Conservation (phyloP, 2,797 vertebrate genomes). For the Myotis vivesi region DNA sequence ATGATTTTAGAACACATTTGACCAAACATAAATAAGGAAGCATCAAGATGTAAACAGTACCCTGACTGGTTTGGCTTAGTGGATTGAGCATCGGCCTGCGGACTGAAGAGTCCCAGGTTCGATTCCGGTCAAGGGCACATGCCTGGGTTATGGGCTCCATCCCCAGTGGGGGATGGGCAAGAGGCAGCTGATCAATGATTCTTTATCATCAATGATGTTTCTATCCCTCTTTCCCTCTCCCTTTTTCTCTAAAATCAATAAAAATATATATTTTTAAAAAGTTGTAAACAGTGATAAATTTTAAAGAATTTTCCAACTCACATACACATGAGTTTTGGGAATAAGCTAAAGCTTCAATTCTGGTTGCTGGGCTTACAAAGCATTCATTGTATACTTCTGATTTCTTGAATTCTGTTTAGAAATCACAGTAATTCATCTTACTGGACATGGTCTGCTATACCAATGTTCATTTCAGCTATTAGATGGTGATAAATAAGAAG, state of each 20-base stretch:
- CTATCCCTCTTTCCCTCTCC: not conserved
- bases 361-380: slow-evolving; percentile 27
- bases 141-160: not conserved
- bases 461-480: slow-evolving; percentile 17
- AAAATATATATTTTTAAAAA: not conserved
- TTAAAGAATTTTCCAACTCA: not conserved
- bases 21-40: slow-evolving; percentile 20
- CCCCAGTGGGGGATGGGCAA: not conserved
- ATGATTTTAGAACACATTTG: slow-evolving; percentile 27
- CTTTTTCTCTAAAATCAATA: not conserved
- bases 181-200: not conserved
- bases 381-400: not conserved
- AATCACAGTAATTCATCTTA: slow-evolving; percentile 33
- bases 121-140: not conserved
- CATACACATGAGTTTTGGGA: not conserved
- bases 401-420: slow-evolving; percentile 34
- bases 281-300: slow-evolving; percentile 7
- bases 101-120: not conserved
- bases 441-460: not conserved
- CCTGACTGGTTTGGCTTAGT: not conserved
- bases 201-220: not conserved
- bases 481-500: slow-evolving; percentile 6
- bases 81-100: not conserved
- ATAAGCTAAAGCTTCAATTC: slow-evolving; percentile 33
- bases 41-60: not conserved